Evolutionary conservation across 2,888 invertebrate genomes (phyloP), one percentile per base, ranked within the genome.

Genomic region (Diloba caeruleocephala): DNA sequence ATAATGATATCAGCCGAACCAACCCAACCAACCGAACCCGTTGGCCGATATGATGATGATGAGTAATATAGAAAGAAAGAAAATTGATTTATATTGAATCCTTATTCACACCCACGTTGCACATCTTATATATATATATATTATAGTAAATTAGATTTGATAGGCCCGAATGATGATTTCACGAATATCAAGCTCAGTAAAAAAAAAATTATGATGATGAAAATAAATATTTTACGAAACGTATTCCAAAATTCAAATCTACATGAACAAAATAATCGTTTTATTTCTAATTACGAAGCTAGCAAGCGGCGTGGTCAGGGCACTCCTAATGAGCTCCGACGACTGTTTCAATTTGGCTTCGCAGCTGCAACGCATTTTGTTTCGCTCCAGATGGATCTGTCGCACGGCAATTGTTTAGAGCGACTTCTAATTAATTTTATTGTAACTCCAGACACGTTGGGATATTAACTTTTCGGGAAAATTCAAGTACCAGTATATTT

Each of bases 271-370:
- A 54, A 53, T 53, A 49, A 53, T 59, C 34, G 45, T 65, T 68
- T 51, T 56, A 53, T 71, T 71, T 68, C 55, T 68, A 68, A 71
- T 75, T 75, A 68, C 71, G 70, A 71, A 57, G 60, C 58, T 61
- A 58, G 66, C 64, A 68, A 54, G 70, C 69, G 60, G 62, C 53
- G 61, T 41, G 51, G 57, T 38, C 64, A 61, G 39, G n/a, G 21
- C 21, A 19, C 65, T 71, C 64, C 74, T 84, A 84, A 84, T 84
- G 82, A 82, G 80, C 57, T 70, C 75, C 58, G 67, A 64, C 73
- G 72, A 78, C 76, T 65, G 74, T 84, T 84, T 82, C 82, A 82
- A 84, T 84, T 84, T 78, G 68, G 56, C 52, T 53, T 44, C 57
- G 64, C 82, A 84, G 82, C 78, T 81, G 81, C 64, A 58, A 36